Evolutionary conservation across 2,888 invertebrate species (phyloP).

Genomic region (Gymnocheta viridis): DNA sequence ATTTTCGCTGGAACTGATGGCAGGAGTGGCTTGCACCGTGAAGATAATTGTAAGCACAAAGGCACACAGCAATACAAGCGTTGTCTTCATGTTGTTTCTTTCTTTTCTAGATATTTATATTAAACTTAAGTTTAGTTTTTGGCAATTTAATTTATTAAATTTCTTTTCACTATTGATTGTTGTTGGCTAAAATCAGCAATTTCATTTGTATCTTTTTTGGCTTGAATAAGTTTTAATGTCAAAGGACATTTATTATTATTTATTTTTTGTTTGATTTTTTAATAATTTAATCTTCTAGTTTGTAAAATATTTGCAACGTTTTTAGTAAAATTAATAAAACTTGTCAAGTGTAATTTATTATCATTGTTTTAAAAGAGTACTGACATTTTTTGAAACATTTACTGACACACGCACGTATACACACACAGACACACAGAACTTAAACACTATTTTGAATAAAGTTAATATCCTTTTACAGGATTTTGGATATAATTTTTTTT

Average conservation of each 20-base stretch:
- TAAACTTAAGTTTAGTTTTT: constrained; percentile 58
- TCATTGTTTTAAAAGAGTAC: neutral
- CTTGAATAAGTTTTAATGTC: neutral
- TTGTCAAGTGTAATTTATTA: neutral
- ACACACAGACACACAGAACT: neutral
- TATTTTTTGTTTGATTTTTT: constrained; percentile 34
- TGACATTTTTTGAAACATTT: neutral
- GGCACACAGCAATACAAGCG: constrained; percentile 72
- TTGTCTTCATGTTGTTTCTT: constrained; percentile 73
- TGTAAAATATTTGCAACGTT: neutral
- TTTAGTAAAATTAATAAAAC: neutral
- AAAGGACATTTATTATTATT: neutral
- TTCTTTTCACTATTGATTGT: constrained; percentile 26
- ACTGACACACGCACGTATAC: neutral
- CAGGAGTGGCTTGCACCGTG: constrained; percentile 76
- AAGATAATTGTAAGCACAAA: constrained; percentile 73
- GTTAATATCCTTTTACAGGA: neutral
- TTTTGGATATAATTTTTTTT: neutral
- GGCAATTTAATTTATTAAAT: constrained; percentile 27
- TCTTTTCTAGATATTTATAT: neutral
- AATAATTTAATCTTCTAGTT: constrained; percentile 13
- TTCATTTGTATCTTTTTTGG: constrained; percentile 13
- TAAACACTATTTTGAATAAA: neutral
- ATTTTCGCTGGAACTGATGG: constrained; percentile 77
- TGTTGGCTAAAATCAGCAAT: neutral